Conservation (phyloP, 2,113 vertebrate species). For the Callipepla californica region DNA sequence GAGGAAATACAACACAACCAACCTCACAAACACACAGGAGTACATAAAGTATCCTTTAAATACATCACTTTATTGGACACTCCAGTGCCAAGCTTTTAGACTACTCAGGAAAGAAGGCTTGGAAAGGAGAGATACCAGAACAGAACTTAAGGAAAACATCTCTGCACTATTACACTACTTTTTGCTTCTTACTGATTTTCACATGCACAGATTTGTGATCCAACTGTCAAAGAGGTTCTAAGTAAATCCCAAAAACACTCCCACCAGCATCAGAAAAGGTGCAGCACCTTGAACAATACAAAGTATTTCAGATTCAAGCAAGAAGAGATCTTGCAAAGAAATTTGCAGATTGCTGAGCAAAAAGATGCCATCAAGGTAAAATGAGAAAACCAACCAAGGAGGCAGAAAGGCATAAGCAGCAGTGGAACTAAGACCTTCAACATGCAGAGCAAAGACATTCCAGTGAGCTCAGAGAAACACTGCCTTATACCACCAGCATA, state of each 20-base stretch:
- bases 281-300: not conserved
- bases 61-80: not conserved
- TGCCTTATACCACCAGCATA: fast-evolving
- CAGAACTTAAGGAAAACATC: not conserved
- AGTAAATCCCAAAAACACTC: not conserved
- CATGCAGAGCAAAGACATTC: not conserved
- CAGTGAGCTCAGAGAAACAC: not conserved
- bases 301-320: not conserved
- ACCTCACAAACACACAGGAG: not conserved
- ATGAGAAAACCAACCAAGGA: not conserved
- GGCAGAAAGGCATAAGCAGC: not conserved
- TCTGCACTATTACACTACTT: not conserved
- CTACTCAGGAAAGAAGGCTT: not conserved
- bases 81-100: not conserved
- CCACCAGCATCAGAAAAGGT: not conserved
- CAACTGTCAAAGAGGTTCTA: not conserved
- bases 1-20: not conserved
- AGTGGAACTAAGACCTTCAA: not conserved
- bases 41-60: not conserved
- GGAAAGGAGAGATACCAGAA: not conserved
- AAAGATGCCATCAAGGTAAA: not conserved
- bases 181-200: not conserved
- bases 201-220: not conserved
- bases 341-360: fast-evolving
- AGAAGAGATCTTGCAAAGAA: not conserved